phyloP scores from a whole-genome alignment of 2,888 invertebrate species.

The Diploptera punctata region DNA sequence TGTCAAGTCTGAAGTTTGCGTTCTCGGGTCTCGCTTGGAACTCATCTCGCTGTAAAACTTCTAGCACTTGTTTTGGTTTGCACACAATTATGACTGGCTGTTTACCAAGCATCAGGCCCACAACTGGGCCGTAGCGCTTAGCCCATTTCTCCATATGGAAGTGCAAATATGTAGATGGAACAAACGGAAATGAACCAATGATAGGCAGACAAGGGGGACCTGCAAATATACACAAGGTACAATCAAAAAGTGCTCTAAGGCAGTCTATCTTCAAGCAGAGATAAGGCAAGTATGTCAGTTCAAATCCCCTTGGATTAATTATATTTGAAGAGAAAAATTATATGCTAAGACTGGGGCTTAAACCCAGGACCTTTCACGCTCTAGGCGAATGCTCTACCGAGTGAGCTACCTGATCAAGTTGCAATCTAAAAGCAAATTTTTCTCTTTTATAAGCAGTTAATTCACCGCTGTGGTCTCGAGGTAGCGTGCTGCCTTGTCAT shows the following conservation, averaged over 20 bases:
- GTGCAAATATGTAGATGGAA: conserved; percentile 39
- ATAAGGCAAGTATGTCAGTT: too few relatives aligned
- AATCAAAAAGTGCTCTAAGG: too few relatives aligned
- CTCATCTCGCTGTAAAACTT: conserved; percentile 42
- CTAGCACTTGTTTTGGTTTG: conserved; percentile 40
- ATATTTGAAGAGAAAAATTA: too few relatives aligned
- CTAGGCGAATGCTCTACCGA: too few relatives aligned
- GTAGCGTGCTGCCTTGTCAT: too few relatives aligned
- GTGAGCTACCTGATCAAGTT: too few relatives aligned
- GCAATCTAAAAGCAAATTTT: too few relatives aligned
- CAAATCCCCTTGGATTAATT: not conserved
- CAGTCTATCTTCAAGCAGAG: too few relatives aligned
- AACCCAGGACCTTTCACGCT: too few relatives aligned
- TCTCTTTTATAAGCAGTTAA: too few relatives aligned
- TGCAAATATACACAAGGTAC: conserved; percentile 30
- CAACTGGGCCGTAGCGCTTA: conserved; percentile 42
- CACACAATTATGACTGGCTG: conserved; percentile 39
- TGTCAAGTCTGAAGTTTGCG: conserved; percentile 8
- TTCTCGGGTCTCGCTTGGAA: conserved; percentile 43
- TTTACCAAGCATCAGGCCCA: conserved; percentile 42
- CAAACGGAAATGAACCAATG: conserved; percentile 42
- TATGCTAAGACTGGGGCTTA: too few relatives aligned
- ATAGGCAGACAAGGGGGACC: conserved; percentile 44
- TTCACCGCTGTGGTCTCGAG: too few relatives aligned
- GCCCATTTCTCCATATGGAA: conserved; percentile 41